A percentile compares a stretch with the other conserved stretches of the same genome.
phyloP scores from a whole-genome alignment of 2,113 vertebrate genomes.

The Ageneiosus marmoratus region DNA sequence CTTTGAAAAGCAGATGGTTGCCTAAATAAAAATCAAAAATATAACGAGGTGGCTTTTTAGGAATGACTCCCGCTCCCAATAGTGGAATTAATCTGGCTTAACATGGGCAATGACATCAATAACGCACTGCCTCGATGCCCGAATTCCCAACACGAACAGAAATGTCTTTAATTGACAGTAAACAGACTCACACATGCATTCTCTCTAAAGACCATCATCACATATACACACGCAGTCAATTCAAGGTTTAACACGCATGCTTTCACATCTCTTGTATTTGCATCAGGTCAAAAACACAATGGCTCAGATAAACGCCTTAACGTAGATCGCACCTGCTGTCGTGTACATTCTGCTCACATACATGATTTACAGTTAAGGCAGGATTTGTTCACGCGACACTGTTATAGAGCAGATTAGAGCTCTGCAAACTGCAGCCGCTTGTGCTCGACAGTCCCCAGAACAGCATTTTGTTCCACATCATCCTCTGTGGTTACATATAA shows the following conservation, averaged over 20 bases:
- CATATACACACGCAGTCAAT: neutral
- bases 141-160: neutral
- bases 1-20: neutral
- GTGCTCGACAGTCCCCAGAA: neutral
- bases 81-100: conserved; percentile 23
- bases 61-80: neutral
- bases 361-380: neutral
- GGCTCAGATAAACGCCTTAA: neutral
- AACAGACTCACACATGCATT: neutral
- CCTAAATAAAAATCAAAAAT: neutral
- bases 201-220: conserved; percentile 9
- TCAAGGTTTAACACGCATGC: neutral
- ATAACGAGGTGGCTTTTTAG: conserved; percentile 5
- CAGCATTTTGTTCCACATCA: conserved; percentile 14
- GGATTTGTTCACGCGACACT: neutral
- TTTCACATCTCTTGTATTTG: neutral
- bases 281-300: neutral
- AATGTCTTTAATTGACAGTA: conserved; percentile 16
- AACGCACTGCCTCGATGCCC: conserved; percentile 3
- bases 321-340: neutral
- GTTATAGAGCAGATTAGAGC: neutral
- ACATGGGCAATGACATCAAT: conserved; percentile 13
- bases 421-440: neutral
- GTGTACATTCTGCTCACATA: neutral
- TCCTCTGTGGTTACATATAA: conserved; percentile 17